Base-by-base conservation (phyloP, 2,797 vertebrate species). In the Xerus rutilus region DNA sequence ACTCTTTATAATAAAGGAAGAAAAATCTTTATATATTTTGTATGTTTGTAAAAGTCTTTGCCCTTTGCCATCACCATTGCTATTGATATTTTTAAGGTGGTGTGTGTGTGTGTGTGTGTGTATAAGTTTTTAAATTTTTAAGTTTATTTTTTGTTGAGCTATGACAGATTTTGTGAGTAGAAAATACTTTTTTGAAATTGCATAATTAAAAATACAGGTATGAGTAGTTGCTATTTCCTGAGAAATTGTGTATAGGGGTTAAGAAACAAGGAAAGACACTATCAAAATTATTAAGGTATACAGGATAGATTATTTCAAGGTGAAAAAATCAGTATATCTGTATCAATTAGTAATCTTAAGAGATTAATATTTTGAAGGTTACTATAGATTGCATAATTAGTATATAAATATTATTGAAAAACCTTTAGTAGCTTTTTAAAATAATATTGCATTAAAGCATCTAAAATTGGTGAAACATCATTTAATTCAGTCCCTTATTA, bases 191-290 rank as follows among this genome's bases (percentile, higher is more conserved):
- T 94, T 93, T 95, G 13, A 89, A 96, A 87, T 86, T 79, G 8
- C 39, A 76, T 87, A 89, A 88, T 83, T 86, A 70, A 96, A 94
- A 94, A 85, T 88, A 85, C 0, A 93, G 39, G 7, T 89, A 39
- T 64, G 39, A 65, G 2, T 96, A 91, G 62, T 54, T 30, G 39
- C 5, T 89, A 77, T 23, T 64, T 96, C n/a, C 43, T 94, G 15
- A 78, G 94, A 92, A 86, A 73, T 82, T 91, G 39, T 89, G 57
- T 84, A 86, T 12, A 96, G 45, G 54, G 12, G 69, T 89, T 97
- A 95, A 94, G 70, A 93, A 59, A 95, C 43, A 96, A 91, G 79
- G 76, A 86, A 78, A 95, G 65, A 90, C 76, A 91, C 32, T 77
- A 72, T 30, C 25, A 88, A 39, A 39, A 21, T 52, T 92, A 59